Conservation (phyloP, 53 echinoderm and acorn worm genomes). For the Antedon mediterranea region DNA sequence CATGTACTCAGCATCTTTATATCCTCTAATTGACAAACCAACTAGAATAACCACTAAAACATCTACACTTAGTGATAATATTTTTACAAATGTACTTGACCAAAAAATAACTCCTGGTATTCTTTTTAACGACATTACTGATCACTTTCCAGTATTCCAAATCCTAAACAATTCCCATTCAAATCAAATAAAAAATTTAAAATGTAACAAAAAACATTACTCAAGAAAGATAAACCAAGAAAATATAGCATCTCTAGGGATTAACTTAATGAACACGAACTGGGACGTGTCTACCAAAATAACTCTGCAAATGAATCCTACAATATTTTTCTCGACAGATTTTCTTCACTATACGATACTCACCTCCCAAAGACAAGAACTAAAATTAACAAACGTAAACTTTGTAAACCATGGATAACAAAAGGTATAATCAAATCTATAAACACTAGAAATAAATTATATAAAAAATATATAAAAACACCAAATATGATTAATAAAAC, state of each 20-base stretch:
- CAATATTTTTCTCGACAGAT: neutral
- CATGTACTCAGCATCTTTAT: neutral
- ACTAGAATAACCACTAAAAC: neutral
- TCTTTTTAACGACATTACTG: neutral
- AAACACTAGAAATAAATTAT: neutral
- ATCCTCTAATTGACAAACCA: neutral
- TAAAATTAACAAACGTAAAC: neutral
- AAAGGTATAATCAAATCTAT: neutral
- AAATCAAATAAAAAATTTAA: neutral
- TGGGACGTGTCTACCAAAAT: neutral
- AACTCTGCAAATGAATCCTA: neutral
- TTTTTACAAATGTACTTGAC: neutral
- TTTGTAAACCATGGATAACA: neutral
- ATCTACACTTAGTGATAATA: neutral
- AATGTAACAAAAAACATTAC: neutral
- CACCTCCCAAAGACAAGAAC: neutral
- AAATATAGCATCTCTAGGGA: neutral
- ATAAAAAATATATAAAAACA: neutral
- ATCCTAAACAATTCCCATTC: neutral
- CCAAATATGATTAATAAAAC: neutral
- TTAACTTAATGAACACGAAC: neutral
- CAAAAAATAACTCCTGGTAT: neutral
- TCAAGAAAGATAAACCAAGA: neutral
- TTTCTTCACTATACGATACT: neutral
- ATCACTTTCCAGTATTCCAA: neutral